These are phyloP conservation scores for Pangasius mekongensis DNA, from an alignment of 2,797 vertebrate genomes.

Conservation along the genomic window DNA sequence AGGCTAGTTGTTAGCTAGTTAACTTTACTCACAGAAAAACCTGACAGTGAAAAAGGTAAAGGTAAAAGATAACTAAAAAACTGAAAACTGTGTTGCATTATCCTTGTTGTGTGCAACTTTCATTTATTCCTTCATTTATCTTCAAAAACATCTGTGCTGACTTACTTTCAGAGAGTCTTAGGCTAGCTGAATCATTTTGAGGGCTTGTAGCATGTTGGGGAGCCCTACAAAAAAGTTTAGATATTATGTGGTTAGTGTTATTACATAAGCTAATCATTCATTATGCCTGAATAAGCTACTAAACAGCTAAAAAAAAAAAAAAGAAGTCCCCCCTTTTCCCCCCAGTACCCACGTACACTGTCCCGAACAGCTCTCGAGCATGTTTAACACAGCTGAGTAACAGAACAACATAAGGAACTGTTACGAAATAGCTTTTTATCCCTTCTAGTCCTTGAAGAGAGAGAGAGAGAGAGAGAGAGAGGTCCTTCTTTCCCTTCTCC, in stretches of 20 bases:
- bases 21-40: not conserved
- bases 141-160: not conserved
- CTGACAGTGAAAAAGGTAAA: not conserved
- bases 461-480: constrained; percentile 28
- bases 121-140: not conserved
- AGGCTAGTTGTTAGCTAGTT: not conserved
- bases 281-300: not conserved
- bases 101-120: not conserved
- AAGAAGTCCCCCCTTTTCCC: not conserved
- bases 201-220: not conserved
- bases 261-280: not conserved
- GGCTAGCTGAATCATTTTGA: not conserved
- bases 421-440: constrained; percentile 36
- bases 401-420: constrained; percentile 30
- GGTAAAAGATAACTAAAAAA: not conserved
- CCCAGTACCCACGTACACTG: not conserved
- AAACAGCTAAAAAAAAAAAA: not conserved
- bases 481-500: not conserved
- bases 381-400: constrained; percentile 27
- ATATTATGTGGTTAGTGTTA: not conserved
- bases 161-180: not conserved
- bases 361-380: not conserved
- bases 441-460: not conserved
- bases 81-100: not conserved
- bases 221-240: not conserved